Evolutionary conservation across 2,797 vertebrate species (phyloP).

Genomic region (Poecilia gillii): DNA sequence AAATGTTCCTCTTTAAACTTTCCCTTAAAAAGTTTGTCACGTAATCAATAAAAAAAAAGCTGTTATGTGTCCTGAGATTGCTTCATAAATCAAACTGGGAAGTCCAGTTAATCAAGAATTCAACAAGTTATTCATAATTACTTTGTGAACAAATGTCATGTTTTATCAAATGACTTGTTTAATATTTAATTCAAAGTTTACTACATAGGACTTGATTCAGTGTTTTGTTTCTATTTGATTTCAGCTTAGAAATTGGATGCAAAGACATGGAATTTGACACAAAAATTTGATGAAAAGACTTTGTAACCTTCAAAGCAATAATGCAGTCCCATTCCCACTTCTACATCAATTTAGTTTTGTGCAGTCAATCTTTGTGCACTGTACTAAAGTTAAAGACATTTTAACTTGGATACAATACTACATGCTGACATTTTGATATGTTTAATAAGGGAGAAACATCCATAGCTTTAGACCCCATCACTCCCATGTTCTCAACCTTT

Average conservation of each 20-base stretch:
- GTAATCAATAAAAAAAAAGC: too few species aligned
- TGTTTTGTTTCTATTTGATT: neutral
- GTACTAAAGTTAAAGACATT: neutral
- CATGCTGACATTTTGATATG: neutral
- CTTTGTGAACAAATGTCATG: neutral
- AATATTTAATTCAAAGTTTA: neutral
- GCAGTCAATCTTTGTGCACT: neutral
- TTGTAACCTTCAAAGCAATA: neutral
- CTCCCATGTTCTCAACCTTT: neutral
- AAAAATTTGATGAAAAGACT: neutral
- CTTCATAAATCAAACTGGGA: too few species aligned
- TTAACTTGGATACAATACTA: neutral
- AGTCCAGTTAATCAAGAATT: neutral
- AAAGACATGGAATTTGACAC: neutral
- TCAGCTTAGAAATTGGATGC: neutral
- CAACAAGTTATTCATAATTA: neutral
- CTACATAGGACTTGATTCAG: neutral
- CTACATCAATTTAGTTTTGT: neutral
- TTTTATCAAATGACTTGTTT: neutral
- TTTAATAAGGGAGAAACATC: neutral
- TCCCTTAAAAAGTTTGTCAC: too few species aligned
- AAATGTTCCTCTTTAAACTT: too few species aligned
- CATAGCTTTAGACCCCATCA: neutral
- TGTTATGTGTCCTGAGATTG: too few species aligned
- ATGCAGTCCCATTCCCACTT: neutral